Percentiles rank a stretch among this genome's conserved stretches.
These are phyloP conservation scores for Styela plicata DNA, from an alignment of 23 tunicate species.

Conservation along the genomic window DNA sequence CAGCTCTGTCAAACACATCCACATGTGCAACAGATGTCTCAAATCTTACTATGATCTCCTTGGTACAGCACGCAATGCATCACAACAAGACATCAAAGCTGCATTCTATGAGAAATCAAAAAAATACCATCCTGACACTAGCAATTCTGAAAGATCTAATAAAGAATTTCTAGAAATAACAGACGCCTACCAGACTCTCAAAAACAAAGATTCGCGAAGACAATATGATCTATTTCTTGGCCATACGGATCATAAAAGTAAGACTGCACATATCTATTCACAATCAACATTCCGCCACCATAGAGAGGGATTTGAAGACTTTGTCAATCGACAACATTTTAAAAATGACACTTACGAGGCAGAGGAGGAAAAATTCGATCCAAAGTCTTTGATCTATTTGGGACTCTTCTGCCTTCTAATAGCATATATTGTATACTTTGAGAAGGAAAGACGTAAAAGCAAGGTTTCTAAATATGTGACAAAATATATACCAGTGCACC, in stretches of 20 bases:
- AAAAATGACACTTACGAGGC: background rate
- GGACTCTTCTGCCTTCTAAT: background rate
- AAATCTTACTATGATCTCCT: slow-evolving; percentile 22
- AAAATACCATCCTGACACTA: slow-evolving; percentile 12
- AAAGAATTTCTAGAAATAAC: background rate
- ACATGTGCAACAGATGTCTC: background rate
- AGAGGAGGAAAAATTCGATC: background rate
- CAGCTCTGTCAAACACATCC: too few relatives aligned
- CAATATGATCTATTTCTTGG: background rate
- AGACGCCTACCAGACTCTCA: slow-evolving; percentile 14
- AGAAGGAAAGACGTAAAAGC: background rate
- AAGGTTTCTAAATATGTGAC: background rate
- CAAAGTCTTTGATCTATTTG: background rate
- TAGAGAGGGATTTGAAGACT: background rate
- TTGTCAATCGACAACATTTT: background rate
- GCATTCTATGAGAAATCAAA: slow-evolving; percentile 32
- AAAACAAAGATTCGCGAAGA: background rate
- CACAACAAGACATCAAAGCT: slow-evolving; percentile 18
- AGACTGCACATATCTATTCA: background rate
- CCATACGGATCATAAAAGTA: background rate
- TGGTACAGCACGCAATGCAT: background rate
- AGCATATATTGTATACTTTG: background rate
- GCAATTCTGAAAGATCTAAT: background rate
- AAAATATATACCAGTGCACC: background rate
- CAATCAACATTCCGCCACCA: background rate